A percentile compares a stretch with the other conserved stretches of the same genome.
These are phyloP conservation scores for Sphenopsis melanotis DNA, from an alignment of 2,797 vertebrate genomes.

Conservation along the genomic window DNA sequence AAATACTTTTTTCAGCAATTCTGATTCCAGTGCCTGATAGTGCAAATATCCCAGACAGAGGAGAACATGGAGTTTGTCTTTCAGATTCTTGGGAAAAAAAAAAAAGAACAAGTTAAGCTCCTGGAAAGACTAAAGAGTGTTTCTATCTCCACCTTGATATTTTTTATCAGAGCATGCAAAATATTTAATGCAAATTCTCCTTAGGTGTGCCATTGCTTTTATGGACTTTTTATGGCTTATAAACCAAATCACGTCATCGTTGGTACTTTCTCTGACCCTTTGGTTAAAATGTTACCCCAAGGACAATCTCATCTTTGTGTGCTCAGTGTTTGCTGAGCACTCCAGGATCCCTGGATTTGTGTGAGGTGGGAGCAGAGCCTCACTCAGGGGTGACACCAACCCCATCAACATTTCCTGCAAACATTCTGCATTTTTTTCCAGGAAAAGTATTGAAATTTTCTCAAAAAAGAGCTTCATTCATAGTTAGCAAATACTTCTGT, in stretches of 20 bases:
- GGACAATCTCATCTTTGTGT: neutral
- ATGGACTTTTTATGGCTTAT: slow-evolving; percentile 14
- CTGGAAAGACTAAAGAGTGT: neutral
- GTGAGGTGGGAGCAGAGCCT: neutral
- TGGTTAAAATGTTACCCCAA: slow-evolving; percentile 35
- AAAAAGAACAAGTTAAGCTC: neutral
- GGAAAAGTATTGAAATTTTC: neutral
- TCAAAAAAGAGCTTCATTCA: neutral
- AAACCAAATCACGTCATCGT: neutral
- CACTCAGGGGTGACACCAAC: neutral
- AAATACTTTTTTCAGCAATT: neutral
- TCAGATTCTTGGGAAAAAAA: neutral
- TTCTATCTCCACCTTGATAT: neutral
- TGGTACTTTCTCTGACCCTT: neutral
- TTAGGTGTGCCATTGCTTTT: neutral
- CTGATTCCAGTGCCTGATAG: neutral
- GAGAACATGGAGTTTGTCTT: neutral
- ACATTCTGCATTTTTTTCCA: neutral
- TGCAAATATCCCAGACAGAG: neutral
- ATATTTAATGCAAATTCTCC: neutral
- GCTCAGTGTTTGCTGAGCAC: neutral
- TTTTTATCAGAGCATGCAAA: neutral
- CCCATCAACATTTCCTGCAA: neutral
- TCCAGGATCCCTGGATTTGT: neutral
- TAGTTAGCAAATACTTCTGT: neutral